Base-by-base conservation (phyloP, 2,888 invertebrate species). In the Brenthis ino region DNA sequence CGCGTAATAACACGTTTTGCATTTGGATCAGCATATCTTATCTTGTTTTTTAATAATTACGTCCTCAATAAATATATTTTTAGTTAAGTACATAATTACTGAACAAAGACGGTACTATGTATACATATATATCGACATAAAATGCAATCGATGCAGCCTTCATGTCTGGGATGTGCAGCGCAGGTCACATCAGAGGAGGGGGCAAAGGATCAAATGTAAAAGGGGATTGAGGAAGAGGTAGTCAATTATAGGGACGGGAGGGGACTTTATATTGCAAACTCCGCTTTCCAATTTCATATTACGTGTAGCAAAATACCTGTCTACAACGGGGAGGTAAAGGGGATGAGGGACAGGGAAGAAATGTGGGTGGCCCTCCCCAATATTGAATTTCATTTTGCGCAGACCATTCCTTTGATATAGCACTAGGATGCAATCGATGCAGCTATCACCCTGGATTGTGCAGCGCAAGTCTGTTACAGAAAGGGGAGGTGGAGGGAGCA, bases 371-470 rank as follows among this genome's bases (percentile, higher is more conserved):
- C 14, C 1, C 28, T 8, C 58, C 58, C n/a, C 28, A 50, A 50
- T 58, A 48, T 60, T 28, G 50, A 6, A 28, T 50, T 50, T 60
- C 28, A 60, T 50, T 33, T 60, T 50, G 60, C 48, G 28, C 58
- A 58, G 48, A n/a, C 58, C 48, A 58, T 58, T 28, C 24, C 16
- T 60, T 50, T 60, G 28, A 60, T 60, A 60, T 48, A 60, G 1
- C 0, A 12, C 48, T 60, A 60, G 60, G 60, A 60, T 60, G 28
- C 48, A 60, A 60, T 50, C 60, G 58, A 60, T 60, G 48, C 48
- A 60, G 48, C 47, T 60, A 28, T n/a, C 51, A 14, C 37, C 53
- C 63, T 13, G 53, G 37, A 53, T 53, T 63, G 33, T 63, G 53
- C 37, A 61, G 63, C 63, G 63, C 53, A 63, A 16, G 60, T 60